Percentiles rank a stretch among this genome's conserved stretches.
These are phyloP conservation scores for Ochotona princeps DNA, from an alignment of 2,113 vertebrate genomes.

Conservation along the genomic window DNA sequence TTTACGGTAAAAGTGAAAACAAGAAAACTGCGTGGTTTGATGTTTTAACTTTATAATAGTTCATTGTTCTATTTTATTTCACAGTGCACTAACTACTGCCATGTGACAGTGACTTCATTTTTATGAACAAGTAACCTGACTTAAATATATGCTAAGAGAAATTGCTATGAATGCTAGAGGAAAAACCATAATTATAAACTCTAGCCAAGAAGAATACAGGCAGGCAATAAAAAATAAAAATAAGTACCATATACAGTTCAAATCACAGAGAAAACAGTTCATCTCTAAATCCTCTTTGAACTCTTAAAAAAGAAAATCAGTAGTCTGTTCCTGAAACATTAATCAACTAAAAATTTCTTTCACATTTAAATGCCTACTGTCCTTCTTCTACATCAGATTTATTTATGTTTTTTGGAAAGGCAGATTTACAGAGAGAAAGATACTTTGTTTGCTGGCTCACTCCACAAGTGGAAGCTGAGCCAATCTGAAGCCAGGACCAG, in stretches of 20 bases:
- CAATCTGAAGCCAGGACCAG: no score
- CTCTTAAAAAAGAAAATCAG: constrained; percentile 29
- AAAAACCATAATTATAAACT: constrained; percentile 39
- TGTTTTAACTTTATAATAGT: constrained; percentile 58
- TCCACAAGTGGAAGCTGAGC: no score
- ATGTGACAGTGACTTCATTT: constrained; percentile 67
- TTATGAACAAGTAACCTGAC: constrained; percentile 60
- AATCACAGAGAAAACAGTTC: background rate
- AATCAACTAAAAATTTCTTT: background rate
- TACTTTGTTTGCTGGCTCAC: no score
- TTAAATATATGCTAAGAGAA: constrained; percentile 28
- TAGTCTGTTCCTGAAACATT: background rate
- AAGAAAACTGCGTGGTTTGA: background rate
- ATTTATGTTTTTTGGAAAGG: no score
- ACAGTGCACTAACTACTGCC: constrained; percentile 60
- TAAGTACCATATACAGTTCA: background rate
- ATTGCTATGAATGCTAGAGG: constrained; percentile 1
- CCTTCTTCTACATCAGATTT: background rate
- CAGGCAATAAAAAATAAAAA: constrained; percentile 14
- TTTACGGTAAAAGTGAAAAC: constrained; percentile 38
- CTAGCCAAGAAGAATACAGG: constrained; percentile 15
- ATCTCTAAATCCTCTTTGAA: constrained; percentile 40
- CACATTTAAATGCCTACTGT: background rate
- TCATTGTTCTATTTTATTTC: constrained; percentile 24
- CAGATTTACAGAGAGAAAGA: no score